Base-by-base conservation (phyloP, 2,113 vertebrate genomes). In the Bambusicola thoracicus region DNA sequence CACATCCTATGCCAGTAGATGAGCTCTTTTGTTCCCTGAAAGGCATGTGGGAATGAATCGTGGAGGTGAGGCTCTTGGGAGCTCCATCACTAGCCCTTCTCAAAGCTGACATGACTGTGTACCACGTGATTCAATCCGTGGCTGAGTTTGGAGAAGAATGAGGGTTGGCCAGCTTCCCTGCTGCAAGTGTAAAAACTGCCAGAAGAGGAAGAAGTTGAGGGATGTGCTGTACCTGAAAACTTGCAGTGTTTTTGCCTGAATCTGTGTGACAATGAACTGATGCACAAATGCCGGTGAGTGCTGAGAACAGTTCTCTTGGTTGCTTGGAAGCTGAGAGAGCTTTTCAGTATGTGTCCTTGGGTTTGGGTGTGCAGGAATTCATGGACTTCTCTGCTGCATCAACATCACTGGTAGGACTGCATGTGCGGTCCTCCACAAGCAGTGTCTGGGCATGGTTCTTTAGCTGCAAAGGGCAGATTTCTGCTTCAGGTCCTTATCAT, bases 51-150 rank as follows among this genome's bases (percentile, higher is more conserved):
- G 69, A 46, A 15, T 67, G 66, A 76, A 32, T 44, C 13, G 27
- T 48, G 46, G 44, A 80, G 78, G 11, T 66, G 73, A 79, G 56
- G 49, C 48, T 81, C 32, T 12, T 66, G 68, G 17, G 48, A 16
- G 11, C 40, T 89, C 55, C 19, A 2, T n/a, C 0, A 1, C 8
- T 55, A 67, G 12, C 24, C 84, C 36, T 72, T 76, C 41, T 76
- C 79, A 67, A 53, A 92, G 41, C 7, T 85, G 43, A 36, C 46
- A 41, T 22, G 61, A 53, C 11, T 62, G 29, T 8, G 24, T 62
- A 29, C n/a, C 5, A 6, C 0, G 2, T 2, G 0, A 27, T 58
- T 46, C 13, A 59, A 59, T 55, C n/a, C 0, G 1, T 62, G 32
- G 6, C 44, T 61, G 56, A 66, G 13, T 81, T 66, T 81, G 69